A percentile compares a stretch with the other conserved stretches of the same genome.
phyloP scores from a whole-genome alignment of 2,888 invertebrate species.

The Xylota segnis region DNA sequence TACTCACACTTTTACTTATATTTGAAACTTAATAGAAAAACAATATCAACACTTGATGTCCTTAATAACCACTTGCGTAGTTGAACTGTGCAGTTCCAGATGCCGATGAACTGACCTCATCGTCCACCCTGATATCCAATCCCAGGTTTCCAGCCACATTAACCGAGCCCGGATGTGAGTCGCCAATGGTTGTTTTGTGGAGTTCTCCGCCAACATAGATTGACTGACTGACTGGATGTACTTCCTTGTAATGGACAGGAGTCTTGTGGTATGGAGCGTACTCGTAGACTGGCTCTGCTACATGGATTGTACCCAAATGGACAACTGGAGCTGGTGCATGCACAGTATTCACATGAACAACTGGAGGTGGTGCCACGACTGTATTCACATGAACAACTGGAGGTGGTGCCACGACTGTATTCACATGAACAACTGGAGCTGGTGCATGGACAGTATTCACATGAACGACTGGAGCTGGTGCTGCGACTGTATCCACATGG shows the following conservation, averaged over 20 bases:
- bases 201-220: not conserved
- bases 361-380: not conserved
- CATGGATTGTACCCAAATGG: not conserved
- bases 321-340: not conserved
- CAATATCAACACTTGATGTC: not conserved
- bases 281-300: not conserved
- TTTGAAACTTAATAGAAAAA: not conserved
- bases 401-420: not conserved
- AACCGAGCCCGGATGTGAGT: not conserved
- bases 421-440: not conserved
- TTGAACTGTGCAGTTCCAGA: not conserved
- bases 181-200: not conserved
- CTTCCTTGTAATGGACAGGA: constrained; percentile 22
- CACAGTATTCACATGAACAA: not conserved
- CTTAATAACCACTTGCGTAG: not conserved
- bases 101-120: not conserved
- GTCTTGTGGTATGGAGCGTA: not conserved
- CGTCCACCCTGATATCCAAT: not conserved
- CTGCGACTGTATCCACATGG: not conserved
- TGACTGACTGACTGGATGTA: constrained; percentile 8
- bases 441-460: not conserved
- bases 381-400: not conserved
- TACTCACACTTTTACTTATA: not conserved
- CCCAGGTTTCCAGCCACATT: not conserved
- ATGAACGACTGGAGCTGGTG: not conserved